Conservation (phyloP, 2,797 vertebrate genomes). For the Xenopus petersii region DNA sequence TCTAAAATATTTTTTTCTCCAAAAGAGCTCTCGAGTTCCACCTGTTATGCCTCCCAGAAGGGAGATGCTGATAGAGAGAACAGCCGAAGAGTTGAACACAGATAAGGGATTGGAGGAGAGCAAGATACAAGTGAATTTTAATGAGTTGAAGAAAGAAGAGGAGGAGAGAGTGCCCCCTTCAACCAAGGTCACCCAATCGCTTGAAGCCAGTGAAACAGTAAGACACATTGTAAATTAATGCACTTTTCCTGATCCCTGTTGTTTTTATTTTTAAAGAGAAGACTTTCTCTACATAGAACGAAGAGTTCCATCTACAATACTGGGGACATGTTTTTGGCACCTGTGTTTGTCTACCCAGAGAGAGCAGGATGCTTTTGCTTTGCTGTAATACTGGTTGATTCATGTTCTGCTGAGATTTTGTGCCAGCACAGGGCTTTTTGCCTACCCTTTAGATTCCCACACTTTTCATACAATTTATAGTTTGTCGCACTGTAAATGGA, state of each 20-base stretch:
- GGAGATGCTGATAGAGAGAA: constrained; percentile 82
- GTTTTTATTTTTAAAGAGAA: no score
- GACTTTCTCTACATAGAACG: no score
- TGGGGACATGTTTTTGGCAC: no score
- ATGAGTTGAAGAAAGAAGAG: constrained; percentile 66
- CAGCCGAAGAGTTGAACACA: constrained; percentile 70
- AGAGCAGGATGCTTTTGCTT: no score
- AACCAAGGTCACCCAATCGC: constrained; percentile 69
- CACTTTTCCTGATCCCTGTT: neutral
- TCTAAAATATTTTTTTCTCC: constrained; percentile 33
- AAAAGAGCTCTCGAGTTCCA: constrained; percentile 79
- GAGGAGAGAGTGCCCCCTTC: constrained; percentile 69
- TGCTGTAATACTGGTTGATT: no score
- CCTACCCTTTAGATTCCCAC: no score
- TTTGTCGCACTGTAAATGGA: no score
- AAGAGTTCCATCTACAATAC: no score
- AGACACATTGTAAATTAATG: constrained; percentile 51
- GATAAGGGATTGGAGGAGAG: constrained; percentile 57
- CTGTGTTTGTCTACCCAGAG: no score
- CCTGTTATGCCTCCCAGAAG: constrained; percentile 73
- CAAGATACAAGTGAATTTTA: constrained; percentile 55
- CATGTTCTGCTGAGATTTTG: no score
- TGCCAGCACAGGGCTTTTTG: no score
- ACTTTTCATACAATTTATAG: no score
- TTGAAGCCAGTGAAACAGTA: constrained; percentile 77